phyloP scores from a whole-genome alignment of 2,888 invertebrate genomes.

The Nematopogon swammerdamellus region DNA sequence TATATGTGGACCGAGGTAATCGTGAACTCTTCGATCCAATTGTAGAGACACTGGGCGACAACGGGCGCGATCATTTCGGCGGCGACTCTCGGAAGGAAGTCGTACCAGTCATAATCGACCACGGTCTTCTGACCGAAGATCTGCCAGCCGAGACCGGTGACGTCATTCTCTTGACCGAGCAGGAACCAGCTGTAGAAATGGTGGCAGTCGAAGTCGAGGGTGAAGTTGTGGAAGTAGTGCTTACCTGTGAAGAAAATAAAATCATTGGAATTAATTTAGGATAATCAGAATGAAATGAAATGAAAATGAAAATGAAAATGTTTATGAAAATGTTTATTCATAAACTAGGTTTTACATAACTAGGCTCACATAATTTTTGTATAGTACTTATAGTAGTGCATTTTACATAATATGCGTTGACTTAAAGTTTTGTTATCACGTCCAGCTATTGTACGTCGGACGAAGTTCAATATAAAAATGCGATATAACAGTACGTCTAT shows the following conservation, averaged over 20 bases:
- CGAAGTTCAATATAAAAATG: too few relatives aligned
- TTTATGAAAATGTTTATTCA: too few relatives aligned
- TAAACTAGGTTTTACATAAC: too few relatives aligned
- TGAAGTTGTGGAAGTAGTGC: constrained; percentile 12
- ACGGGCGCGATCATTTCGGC: constrained; percentile 7
- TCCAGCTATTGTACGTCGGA: too few relatives aligned
- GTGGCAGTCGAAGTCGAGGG: constrained; percentile 4
- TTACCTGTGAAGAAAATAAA: constrained; percentile 7
- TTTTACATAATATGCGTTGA: too few relatives aligned
- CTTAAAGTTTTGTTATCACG: too few relatives aligned
- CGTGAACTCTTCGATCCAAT: constrained; percentile 8
- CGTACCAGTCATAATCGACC: constrained; percentile 8
- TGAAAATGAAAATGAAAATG: too few relatives aligned
- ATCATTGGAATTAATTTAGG: neutral
- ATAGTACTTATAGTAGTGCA: too few relatives aligned
- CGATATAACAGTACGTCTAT: too few relatives aligned
- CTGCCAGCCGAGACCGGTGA: constrained; percentile 11
- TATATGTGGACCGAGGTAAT: constrained; percentile 12
- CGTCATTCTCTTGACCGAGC: constrained; percentile 5
- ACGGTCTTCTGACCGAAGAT: constrained; percentile 7
- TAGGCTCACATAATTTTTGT: too few relatives aligned
- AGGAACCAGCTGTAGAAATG: constrained; percentile 9
- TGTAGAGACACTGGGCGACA: constrained; percentile 9
- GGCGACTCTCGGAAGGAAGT: constrained; percentile 4
- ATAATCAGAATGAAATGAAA: too few relatives aligned